phyloP scores from a whole-genome alignment of 2,888 invertebrate species.

The Philereme vetulata region DNA sequence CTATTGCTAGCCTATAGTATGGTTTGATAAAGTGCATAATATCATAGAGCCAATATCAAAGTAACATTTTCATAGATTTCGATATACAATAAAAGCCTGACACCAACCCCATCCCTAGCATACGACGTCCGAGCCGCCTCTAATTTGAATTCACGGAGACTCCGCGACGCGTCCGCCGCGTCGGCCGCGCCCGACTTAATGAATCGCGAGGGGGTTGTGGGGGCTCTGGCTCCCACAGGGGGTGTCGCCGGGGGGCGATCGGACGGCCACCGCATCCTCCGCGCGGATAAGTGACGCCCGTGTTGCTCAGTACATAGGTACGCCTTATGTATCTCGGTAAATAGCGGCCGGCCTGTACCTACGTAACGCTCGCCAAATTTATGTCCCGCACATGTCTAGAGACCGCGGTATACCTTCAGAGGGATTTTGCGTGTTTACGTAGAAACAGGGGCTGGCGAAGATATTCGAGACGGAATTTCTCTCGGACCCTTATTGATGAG shows the following conservation, averaged over 20 bases:
- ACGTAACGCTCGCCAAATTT: constrained; percentile 83
- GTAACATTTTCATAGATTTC: constrained; percentile 27
- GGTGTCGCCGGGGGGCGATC: constrained; percentile 67
- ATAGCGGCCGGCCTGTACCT: constrained; percentile 79
- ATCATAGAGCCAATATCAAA: not conserved
- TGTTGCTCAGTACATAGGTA: constrained; percentile 75
- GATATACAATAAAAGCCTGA: constrained; percentile 34
- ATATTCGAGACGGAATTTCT: constrained; percentile 77
- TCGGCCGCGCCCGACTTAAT: constrained; percentile 83
- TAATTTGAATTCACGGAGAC: constrained; percentile 84
- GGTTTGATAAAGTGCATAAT: not conserved
- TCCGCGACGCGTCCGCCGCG: constrained; percentile 83
- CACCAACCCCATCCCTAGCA: constrained; percentile 57
- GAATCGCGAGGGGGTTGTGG: constrained; percentile 74
- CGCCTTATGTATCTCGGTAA: constrained; percentile 76
- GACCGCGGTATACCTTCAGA: constrained; percentile 82
- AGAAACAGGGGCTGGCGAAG: constrained; percentile 67
- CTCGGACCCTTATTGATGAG: constrained; percentile 78
- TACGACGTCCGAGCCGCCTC: constrained; percentile 82
- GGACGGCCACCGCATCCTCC: constrained; percentile 82
- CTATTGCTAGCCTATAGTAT: not conserved
- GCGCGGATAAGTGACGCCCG: constrained; percentile 84
- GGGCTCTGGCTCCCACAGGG: constrained; percentile 54
- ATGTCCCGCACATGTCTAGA: constrained; percentile 84
- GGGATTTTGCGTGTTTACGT: constrained; percentile 83